Base-by-base conservation (phyloP, 2,113 vertebrate species). In the Uropsilus gracilis region DNA sequence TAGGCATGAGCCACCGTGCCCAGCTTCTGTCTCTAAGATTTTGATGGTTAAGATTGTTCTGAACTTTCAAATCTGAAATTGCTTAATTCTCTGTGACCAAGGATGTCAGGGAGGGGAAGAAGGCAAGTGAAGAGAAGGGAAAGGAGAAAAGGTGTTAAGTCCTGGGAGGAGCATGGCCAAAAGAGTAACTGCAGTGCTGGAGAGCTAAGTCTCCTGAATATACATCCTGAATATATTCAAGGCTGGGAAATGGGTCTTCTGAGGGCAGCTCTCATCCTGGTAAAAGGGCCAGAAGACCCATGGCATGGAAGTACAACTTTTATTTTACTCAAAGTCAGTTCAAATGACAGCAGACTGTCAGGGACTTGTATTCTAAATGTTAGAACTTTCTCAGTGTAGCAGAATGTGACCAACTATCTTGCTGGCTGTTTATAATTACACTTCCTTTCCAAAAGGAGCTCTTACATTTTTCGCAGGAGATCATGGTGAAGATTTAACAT, bases 381-480 rank as follows among this genome's bases (percentile, higher is more conserved):
- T 30, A 34, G 30, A 34, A 81, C 26, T n/a, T 50, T 63, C 69
- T 90, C 85, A 53, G 61, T 28, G 28, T 22, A n/a, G 30, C 22
- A 69, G 44, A 82, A 72, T 32, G 37, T 55, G 82, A 13, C 22
- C 16, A 14, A 5, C 1, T 53, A 57, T 48, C 16, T 22, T 30
- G 46, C 55, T 72, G 59, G 75, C 82, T 92, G 64, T 90, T 76
- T 50, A 64, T 50, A 82, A 64, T 87, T 68, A 30, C 20, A 28
- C 63, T 86, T 82, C 42, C 66, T 93, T 77, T 88, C 89, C 76
- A 75, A 89, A 68, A 6, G 37, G 50, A 69, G 57, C 82, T 78
- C 34, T 89, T 86, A n/a, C 46, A 69, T 48, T 88, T 88, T 94
- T 57, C 83, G 77, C 55, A 91, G 64, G 63, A 86, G 81, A 53